phyloP scores from a whole-genome alignment of 2,888 invertebrate species.

The Drosophila niveifrons region DNA sequence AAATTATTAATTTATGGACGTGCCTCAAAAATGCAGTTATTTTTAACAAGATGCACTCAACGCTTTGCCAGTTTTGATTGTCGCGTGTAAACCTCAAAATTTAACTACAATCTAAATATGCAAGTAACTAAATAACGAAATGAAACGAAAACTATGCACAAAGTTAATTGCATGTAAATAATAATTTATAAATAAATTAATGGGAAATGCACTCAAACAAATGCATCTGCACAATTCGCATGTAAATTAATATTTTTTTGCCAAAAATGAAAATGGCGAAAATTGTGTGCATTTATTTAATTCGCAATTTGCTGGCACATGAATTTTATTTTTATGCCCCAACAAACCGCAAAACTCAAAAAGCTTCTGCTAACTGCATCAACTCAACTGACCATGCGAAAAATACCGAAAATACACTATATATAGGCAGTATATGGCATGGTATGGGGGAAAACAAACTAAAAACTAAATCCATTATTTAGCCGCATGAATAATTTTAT shows the following conservation, averaged over 20 bases:
- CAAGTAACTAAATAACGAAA: constrained; percentile 56
- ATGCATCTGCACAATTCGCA: not conserved
- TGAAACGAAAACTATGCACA: constrained; percentile 50
- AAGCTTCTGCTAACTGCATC: constrained; percentile 17
- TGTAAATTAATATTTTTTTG: constrained; percentile 68
- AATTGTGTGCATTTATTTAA: constrained; percentile 56
- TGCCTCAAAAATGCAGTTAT: not conserved
- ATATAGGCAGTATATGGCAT: too few species aligned
- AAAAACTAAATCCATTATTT: constrained; percentile 71
- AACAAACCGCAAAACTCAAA: constrained; percentile 55
- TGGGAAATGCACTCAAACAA: constrained; percentile 58
- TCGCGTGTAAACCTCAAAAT: constrained; percentile 28
- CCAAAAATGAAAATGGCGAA: constrained; percentile 58
- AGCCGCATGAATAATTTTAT: constrained; percentile 62
- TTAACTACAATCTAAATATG: constrained; percentile 30
- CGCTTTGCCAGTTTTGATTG: constrained; percentile 38
- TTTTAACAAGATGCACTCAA: constrained; percentile 14
- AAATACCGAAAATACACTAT: constrained; percentile 23
- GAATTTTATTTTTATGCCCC: constrained; percentile 37
- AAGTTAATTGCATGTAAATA: constrained; percentile 78
- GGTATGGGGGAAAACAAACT: constrained; percentile 23
- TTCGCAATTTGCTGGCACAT: constrained; percentile 36
- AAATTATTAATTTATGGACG: not conserved
- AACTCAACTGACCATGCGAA: constrained; percentile 21
- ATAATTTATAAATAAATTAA: constrained; percentile 71